Conservation (phyloP, 2,797 vertebrate species). For the Brotogeris chrysoptera region DNA sequence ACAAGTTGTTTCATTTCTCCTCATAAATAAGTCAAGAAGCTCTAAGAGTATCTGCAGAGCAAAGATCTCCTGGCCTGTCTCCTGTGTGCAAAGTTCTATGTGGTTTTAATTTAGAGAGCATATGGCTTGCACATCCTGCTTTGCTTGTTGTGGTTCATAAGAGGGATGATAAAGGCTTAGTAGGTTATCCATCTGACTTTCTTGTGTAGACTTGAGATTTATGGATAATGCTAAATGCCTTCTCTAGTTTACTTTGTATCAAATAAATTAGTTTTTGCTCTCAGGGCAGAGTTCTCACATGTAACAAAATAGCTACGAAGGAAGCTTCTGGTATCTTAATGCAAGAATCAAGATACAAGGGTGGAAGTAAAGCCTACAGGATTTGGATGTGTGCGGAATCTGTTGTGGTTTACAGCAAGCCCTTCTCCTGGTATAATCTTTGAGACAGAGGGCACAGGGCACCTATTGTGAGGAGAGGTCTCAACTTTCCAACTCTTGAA, state of each 20-base stretch:
- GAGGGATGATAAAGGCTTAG: background rate
- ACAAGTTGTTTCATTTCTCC: background rate
- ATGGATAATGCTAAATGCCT: background rate
- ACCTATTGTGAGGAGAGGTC: background rate
- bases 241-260: background rate
- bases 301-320: background rate
- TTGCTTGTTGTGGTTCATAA: background rate
- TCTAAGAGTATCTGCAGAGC: background rate
- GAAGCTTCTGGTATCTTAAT: background rate
- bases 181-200: background rate
- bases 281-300: background rate
- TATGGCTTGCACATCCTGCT: background rate
- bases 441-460: background rate
- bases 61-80: background rate
- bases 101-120: background rate
- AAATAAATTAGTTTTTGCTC: background rate
- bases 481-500: background rate
- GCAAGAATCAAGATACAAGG: background rate
- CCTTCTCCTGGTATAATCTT: background rate
- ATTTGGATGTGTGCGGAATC: background rate
- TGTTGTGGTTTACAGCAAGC: background rate
- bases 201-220: background rate
- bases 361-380: background rate
- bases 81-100: background rate
- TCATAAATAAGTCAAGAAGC: slow-evolving; percentile 21